Evolutionary conservation across 2,113 vertebrate species (phyloP).

Genomic region (Ovis canadensis): DNA sequence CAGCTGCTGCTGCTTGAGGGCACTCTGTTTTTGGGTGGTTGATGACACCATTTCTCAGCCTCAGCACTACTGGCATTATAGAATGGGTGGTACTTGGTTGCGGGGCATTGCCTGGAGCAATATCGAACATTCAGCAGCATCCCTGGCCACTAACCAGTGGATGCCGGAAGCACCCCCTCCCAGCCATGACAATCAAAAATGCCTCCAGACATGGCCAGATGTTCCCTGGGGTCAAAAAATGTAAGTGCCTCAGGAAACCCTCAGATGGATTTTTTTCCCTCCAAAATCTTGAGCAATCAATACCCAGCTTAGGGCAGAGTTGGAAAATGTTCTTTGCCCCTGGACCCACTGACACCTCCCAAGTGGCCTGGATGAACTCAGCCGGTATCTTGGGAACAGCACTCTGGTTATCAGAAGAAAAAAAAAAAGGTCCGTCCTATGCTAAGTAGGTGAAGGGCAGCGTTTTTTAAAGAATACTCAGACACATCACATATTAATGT

Average conservation of each 20-base stretch:
- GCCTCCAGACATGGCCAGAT: neutral
- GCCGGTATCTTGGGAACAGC: neutral
- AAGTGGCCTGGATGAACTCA: neutral
- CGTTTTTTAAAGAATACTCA: neutral
- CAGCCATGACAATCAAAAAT: neutral
- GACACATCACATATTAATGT: neutral
- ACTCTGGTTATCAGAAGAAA: neutral
- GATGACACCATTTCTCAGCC: neutral
- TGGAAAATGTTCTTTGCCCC: neutral
- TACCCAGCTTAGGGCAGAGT: neutral
- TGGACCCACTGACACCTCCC: neutral
- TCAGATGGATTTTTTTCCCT: neutral
- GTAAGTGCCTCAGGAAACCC: neutral
- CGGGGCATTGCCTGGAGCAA: neutral
- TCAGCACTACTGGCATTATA: neutral
- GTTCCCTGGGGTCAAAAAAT: neutral
- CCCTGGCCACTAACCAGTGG: neutral
- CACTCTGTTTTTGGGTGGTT: neutral
- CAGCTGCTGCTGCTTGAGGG: neutral
- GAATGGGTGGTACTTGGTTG: neutral
- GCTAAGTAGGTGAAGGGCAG: neutral
- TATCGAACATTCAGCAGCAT: neutral
- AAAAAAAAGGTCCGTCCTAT: neutral
- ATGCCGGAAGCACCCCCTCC: neutral
- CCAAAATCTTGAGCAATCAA: neutral